phyloP scores from a whole-genome alignment of 2,113 vertebrate genomes.

The Tinamus guttatus region DNA sequence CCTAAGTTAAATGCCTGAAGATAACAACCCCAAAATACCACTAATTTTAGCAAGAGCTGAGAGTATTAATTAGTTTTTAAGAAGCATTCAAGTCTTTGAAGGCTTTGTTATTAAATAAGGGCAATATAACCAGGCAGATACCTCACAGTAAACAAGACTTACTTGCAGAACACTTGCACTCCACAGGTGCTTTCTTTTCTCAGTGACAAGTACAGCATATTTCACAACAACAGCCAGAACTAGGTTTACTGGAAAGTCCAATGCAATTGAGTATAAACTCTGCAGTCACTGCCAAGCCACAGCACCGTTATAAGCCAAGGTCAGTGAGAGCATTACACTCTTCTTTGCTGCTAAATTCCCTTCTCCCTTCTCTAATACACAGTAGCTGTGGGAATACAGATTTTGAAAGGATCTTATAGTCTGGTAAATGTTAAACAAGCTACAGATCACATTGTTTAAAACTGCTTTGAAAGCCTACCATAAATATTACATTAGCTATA shows the following conservation, averaged over 20 bases:
- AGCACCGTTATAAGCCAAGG: not conserved
- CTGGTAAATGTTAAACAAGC: not conserved
- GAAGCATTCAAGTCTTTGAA: not conserved
- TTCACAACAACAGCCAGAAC: not conserved
- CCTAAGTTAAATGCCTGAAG: not conserved
- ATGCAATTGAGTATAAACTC: not conserved
- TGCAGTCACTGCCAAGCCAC: not conserved
- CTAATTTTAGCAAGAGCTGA: not conserved
- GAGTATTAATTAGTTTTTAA: not conserved
- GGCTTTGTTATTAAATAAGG: not conserved
- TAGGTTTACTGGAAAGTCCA: not conserved
- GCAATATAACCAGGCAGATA: not conserved
- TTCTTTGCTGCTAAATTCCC: not conserved
- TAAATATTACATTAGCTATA: not conserved
- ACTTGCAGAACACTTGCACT: not conserved
- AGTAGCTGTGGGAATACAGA: not conserved
- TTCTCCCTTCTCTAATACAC: not conserved
- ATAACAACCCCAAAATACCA: not conserved
- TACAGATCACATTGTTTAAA: not conserved
- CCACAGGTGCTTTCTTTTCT: not conserved
- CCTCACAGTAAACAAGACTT: not conserved
- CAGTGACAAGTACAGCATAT: not conserved
- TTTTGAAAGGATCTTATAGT: not conserved
- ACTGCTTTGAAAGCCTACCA: not conserved
- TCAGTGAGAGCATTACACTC: accelerated